A percentile compares a stretch with the other conserved stretches of the same genome.
Conservation (phyloP, 2,888 invertebrate species). For the Troilus luridus region DNA sequence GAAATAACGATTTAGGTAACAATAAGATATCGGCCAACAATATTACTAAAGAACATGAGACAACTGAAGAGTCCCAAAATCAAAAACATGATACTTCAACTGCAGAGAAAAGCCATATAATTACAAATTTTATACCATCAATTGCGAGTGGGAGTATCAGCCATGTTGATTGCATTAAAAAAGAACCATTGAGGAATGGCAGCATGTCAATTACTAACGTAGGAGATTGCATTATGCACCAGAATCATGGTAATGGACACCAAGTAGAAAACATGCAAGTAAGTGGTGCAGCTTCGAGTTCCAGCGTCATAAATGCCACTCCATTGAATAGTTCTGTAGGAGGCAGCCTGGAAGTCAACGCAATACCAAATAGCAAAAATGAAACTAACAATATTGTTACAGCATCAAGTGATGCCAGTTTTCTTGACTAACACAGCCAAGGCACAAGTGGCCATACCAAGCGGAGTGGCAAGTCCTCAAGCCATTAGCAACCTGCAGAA, state of each 20-base stretch:
- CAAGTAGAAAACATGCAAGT: not conserved
- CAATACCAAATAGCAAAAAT: not conserved
- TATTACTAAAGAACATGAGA: not conserved
- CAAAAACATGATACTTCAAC: not conserved
- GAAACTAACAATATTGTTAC: not conserved
- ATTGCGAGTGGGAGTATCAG: not conserved
- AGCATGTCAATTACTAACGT: not conserved
- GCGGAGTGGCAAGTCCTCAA: not conserved
- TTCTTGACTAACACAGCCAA: not conserved
- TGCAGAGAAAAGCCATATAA: not conserved
- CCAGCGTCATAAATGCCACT: not conserved
- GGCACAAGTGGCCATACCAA: not conserved
- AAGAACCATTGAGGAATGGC: not conserved
- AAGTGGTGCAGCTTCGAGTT: not conserved
- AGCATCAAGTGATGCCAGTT: not conserved
- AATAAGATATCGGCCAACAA: not conserved
- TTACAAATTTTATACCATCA: not conserved
- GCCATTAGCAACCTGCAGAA: not conserved
- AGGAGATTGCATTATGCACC: not conserved
- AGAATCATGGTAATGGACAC: not conserved
- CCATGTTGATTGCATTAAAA: slow-evolving; percentile 18
- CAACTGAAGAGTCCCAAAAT: not conserved
- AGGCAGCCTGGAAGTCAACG: not conserved
- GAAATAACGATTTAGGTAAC: not conserved
- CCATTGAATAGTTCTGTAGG: not conserved